Conservation (phyloP, 35 echinoderm and acorn worm genomes). For the Strongylocentrotus purpuratus region DNA sequence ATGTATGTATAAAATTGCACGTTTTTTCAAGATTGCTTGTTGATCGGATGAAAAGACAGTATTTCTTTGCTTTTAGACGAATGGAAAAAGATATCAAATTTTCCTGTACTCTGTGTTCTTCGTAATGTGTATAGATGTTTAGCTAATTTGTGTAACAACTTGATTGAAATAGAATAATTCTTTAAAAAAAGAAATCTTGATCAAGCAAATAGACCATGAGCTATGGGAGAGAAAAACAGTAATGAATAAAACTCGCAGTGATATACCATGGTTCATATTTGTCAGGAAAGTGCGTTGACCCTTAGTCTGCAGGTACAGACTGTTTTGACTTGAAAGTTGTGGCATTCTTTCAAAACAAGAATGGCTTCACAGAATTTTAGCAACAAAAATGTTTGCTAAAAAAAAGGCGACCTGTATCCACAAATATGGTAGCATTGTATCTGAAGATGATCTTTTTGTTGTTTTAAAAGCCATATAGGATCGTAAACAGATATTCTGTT, state of each 20-base stretch:
- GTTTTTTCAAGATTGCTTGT: not conserved
- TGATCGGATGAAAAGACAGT: not conserved
- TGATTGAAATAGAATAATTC: not conserved
- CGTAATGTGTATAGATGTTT: not conserved
- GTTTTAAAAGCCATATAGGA: no score
- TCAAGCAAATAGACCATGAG: not conserved
- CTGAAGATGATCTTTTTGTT: no score
- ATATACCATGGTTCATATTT: not conserved
- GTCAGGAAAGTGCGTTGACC: not conserved
- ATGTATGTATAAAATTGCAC: slow-evolving; percentile 20
- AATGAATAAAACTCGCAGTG: not conserved
- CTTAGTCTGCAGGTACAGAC: not conserved
- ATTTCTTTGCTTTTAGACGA: not conserved
- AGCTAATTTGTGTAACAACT: slow-evolving; percentile 5
- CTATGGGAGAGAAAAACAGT: not conserved
- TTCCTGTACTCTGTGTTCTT: not conserved
- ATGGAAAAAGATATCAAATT: slow-evolving; percentile 6
- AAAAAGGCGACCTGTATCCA: not conserved
- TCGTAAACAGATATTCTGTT: no score
- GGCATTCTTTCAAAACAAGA: not conserved
- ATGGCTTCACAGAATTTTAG: no score
- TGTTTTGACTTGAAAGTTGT: not conserved
- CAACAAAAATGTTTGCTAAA: not conserved
- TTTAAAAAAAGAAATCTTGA: not conserved
- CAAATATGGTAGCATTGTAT: not conserved